These are phyloP conservation scores for Leptobrachium leishanense DNA, from an alignment of 2,113 vertebrate genomes.

Conservation along the genomic window DNA sequence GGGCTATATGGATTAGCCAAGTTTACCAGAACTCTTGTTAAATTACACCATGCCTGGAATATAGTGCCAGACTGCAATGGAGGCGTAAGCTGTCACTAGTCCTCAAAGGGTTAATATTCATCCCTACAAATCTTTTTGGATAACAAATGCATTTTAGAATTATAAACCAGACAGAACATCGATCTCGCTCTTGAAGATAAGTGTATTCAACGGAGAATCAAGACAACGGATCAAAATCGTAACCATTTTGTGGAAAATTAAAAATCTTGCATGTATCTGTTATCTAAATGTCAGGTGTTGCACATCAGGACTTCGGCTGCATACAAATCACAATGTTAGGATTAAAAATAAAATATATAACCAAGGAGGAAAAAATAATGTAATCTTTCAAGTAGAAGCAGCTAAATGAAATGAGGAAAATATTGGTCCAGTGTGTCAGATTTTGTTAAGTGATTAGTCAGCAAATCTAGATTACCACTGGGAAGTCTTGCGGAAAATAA, in stretches of 20 bases:
- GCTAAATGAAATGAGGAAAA: slow-evolving; percentile 1
- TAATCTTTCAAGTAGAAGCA: not conserved
- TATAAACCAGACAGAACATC: too few species aligned
- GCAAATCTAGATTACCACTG: slow-evolving; percentile 22
- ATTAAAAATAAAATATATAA: slow-evolving; percentile 7
- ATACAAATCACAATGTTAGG: not conserved
- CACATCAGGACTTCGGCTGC: not conserved
- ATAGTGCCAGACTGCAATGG: too few species aligned
- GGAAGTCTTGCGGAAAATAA: slow-evolving; percentile 22
- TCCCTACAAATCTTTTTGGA: too few species aligned
- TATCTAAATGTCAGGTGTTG: not conserved
- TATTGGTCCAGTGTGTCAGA: slow-evolving; percentile 36
- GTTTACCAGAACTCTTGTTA: too few species aligned
- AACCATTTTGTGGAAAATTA: not conserved
- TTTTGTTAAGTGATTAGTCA: slow-evolving; percentile 46
- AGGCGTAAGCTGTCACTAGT: too few species aligned
- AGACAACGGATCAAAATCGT: not conserved
- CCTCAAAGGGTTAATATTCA: too few species aligned
- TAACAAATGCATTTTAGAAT: too few species aligned
- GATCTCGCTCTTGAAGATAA: too few species aligned
- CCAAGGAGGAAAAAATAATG: slow-evolving; percentile 7
- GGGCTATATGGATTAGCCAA: too few species aligned
- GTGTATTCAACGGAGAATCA: too few species aligned
- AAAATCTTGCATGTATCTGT: slow-evolving; percentile 6
- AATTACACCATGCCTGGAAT: too few species aligned